Percentiles rank a stretch among this genome's conserved stretches.
Conservation (phyloP, 2,113 vertebrate species). For the Eurystomus gularis region DNA sequence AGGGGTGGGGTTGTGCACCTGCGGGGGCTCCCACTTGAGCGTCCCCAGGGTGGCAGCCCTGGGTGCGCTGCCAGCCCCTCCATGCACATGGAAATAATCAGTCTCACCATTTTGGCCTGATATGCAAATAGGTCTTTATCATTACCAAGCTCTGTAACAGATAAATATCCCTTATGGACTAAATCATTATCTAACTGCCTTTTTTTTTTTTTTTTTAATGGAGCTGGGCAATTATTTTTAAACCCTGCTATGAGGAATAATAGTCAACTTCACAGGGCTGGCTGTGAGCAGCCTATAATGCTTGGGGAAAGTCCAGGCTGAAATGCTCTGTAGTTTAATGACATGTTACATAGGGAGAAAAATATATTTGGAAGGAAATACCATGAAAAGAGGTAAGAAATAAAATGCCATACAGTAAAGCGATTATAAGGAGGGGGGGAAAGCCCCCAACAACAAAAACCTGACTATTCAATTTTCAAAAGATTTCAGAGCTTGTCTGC, state of each 20-base stretch:
- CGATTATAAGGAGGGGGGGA: background rate
- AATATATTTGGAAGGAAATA: constrained; percentile 65
- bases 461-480: constrained; percentile 17
- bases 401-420: constrained; percentile 14
- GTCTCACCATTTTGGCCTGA: background rate
- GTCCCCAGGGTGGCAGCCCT: background rate
- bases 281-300: constrained; percentile 60
- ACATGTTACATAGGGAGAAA: constrained; percentile 60
- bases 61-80: accelerated
- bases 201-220: background rate
- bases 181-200: constrained; percentile 18
- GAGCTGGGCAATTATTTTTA: constrained; percentile 71
- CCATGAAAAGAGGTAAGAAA: constrained; percentile 61
- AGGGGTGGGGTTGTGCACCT: background rate
- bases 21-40: background rate
- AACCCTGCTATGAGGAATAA: constrained; percentile 66
- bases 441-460: background rate
- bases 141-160: background rate
- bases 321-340: constrained; percentile 66
- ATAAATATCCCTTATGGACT: constrained; percentile 12
- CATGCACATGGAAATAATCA: background rate
- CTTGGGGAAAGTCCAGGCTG: constrained; percentile 66
- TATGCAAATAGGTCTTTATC: background rate
- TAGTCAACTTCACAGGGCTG: constrained; percentile 42
- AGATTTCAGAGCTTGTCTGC: constrained; percentile 23